Percentiles rank a stretch among this genome's conserved stretches.
Evolutionary conservation across 2,888 invertebrate genomes (phyloP).

Genomic region (Sclerodermus sp.): DNA sequence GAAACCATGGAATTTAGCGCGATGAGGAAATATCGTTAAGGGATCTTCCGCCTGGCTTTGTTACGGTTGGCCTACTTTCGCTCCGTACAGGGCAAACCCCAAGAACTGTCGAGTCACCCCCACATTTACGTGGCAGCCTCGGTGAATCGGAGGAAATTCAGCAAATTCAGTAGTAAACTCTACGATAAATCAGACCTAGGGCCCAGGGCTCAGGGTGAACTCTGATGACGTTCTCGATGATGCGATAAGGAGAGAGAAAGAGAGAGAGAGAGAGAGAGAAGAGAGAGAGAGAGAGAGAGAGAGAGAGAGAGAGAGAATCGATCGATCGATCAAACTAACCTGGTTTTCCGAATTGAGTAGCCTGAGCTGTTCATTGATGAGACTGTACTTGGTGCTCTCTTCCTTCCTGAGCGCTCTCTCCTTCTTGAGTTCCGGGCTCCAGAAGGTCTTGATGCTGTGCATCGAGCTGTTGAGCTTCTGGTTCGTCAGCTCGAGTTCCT

Average conservation of each 20-base stretch:
- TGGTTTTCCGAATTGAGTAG: constrained; percentile 95
- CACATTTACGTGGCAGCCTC: too few species aligned
- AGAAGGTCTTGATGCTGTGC: constrained; percentile 99
- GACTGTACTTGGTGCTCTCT: constrained; percentile 94
- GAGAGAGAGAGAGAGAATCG: background rate
- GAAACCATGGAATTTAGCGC: too few species aligned
- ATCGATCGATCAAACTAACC: constrained; percentile 62
- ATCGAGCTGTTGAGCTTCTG: constrained; percentile 98
- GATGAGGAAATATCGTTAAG: too few species aligned
- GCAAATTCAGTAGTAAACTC: too few species aligned
- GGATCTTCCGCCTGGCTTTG: too few species aligned
- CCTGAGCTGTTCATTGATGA: constrained; percentile 95
- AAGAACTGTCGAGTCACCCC: too few species aligned
- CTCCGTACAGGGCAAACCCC: too few species aligned
- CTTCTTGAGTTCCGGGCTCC: constrained; percentile 99
- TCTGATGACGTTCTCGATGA: too few species aligned
- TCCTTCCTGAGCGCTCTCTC: constrained; percentile 95
- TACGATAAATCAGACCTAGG: too few species aligned
- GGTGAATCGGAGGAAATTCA: too few species aligned
- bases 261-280: background rate
- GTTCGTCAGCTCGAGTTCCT: constrained; percentile 92
- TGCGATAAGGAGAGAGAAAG: background rate
- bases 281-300: background rate
- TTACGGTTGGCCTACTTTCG: too few species aligned
- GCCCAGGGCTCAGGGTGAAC: too few species aligned